Conservation (phyloP, 2,113 vertebrate genomes). For the Podilymbus podiceps region DNA sequence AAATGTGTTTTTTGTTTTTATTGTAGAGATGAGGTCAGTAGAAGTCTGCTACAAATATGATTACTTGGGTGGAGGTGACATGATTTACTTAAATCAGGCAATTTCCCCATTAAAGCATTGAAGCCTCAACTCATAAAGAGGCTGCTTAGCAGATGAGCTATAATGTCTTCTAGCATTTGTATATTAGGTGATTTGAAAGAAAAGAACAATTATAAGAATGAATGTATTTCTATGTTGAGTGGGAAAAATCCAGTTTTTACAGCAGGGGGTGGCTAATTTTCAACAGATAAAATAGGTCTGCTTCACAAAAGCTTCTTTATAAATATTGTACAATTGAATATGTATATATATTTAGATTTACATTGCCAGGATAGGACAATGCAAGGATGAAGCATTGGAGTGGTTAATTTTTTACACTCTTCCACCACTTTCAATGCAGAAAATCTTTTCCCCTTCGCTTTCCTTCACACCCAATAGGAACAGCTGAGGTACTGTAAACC, state of each 20-base stretch:
- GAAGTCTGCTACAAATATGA: slow-evolving; percentile 62
- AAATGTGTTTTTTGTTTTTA: slow-evolving; percentile 68
- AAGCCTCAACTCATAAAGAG: slow-evolving; percentile 59
- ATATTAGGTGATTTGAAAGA: slow-evolving; percentile 63
- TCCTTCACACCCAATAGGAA: background rate
- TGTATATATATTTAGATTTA: slow-evolving; percentile 20
- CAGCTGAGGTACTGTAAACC: background rate
- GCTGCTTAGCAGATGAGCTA: slow-evolving; percentile 61
- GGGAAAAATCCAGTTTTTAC: slow-evolving; percentile 29
- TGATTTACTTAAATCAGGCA: slow-evolving; percentile 66
- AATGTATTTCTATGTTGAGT: slow-evolving; percentile 55
- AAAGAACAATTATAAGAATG: slow-evolving; percentile 70
- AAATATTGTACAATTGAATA: slow-evolving; percentile 50
- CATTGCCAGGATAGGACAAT: background rate
- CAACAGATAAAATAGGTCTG: slow-evolving; percentile 30
- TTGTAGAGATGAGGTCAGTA: slow-evolving; percentile 62
- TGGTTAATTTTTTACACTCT: background rate
- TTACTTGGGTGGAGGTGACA: slow-evolving; percentile 60
- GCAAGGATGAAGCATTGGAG: slow-evolving; percentile 7
- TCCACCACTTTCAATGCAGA: background rate
- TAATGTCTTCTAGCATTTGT: slow-evolving; percentile 46
- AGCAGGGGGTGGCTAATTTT: slow-evolving; percentile 62
- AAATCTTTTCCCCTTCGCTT: background rate
- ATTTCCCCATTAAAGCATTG: slow-evolving; percentile 65
- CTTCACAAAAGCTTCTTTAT: slow-evolving; percentile 3